Conservation (phyloP, 2,888 invertebrate genomes). For the Eumacrocentrus americanus region DNA sequence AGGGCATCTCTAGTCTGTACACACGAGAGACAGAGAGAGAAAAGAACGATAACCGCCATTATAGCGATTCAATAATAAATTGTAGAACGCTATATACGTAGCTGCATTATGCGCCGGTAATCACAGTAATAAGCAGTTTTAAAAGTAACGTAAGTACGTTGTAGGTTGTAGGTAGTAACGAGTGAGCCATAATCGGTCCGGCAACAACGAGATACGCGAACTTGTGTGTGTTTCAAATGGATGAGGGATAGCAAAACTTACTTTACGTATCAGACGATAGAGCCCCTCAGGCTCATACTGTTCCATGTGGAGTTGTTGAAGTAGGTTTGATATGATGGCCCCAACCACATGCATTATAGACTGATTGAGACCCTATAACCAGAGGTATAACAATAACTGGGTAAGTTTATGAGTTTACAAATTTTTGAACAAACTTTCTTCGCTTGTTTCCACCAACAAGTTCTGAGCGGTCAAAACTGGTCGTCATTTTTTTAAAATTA, state of each 20-base stretch:
- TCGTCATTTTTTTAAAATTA: too few relatives aligned
- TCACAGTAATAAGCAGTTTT: conserved; percentile 59
- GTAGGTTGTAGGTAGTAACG: conserved; percentile 58
- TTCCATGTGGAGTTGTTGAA: neutral
- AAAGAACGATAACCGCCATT: conserved; percentile 40
- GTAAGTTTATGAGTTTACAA: too few relatives aligned
- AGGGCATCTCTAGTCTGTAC: too few relatives aligned
- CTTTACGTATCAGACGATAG: neutral
- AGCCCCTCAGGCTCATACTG: neutral
- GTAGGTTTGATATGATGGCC: neutral
- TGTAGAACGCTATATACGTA: conserved; percentile 45
- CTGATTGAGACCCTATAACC: too few relatives aligned
- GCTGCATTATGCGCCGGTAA: conserved; percentile 55
- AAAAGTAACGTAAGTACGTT: conserved; percentile 49
- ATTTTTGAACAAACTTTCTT: too few relatives aligned
- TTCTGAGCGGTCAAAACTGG: too few relatives aligned
- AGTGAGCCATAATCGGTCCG: conserved; percentile 53
- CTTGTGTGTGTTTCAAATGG: too few relatives aligned
- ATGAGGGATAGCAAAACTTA: neutral
- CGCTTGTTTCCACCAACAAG: too few relatives aligned
- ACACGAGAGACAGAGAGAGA: too few relatives aligned
- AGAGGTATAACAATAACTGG: too few relatives aligned
- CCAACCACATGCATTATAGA: neutral
- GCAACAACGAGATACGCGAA: conserved; percentile 12
- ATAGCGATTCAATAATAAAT: conserved; percentile 58